Conservation (phyloP, 2,888 invertebrate genomes). For the Chrysina gloriosa region DNA sequence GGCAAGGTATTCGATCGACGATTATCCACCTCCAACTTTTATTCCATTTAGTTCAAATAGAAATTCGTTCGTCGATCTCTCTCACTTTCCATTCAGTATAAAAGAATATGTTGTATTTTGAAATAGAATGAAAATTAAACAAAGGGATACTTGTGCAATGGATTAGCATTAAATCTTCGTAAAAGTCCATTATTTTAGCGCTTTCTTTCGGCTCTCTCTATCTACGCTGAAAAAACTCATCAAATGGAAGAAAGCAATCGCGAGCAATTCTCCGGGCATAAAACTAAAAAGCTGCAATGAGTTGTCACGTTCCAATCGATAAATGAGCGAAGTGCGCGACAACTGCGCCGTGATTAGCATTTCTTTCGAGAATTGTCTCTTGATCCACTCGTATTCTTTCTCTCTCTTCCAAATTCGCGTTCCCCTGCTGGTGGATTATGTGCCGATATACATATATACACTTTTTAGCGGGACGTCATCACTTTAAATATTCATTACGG, state of each 20-base stretch:
- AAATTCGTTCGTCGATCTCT: slow-evolving; percentile 16
- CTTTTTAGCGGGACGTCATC: too few relatives aligned
- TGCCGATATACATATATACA: background rate
- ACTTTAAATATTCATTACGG: too few relatives aligned
- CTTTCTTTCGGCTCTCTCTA: slow-evolving; percentile 47
- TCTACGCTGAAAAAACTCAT: slow-evolving; percentile 50
- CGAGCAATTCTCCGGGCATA: slow-evolving; percentile 54
- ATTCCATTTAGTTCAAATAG: slow-evolving; percentile 19
- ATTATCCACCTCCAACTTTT: slow-evolving; percentile 17
- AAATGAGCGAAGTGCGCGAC: slow-evolving; percentile 58
- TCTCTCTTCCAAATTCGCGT: slow-evolving; percentile 9
- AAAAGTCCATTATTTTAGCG: slow-evolving; percentile 54
- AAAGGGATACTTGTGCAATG: slow-evolving; percentile 39
- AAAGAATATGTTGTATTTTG: slow-evolving; percentile 37
- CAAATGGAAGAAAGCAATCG: slow-evolving; percentile 56
- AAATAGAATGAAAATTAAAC: slow-evolving; percentile 39
- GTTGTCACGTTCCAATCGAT: slow-evolving; percentile 60
- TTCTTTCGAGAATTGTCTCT: slow-evolving; percentile 55
- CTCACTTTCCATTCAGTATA: slow-evolving; percentile 7
- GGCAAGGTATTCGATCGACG: background rate
- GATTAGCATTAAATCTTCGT: slow-evolving; percentile 51
- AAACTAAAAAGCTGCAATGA: slow-evolving; percentile 60
- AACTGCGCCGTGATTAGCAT: slow-evolving; percentile 57
- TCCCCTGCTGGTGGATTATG: background rate
- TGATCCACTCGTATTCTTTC: slow-evolving; percentile 41